Percentiles rank a stretch among this genome's conserved stretches.
Evolutionary conservation across 2,888 invertebrate genomes (phyloP).

Genomic region (Molorchus minor): DNA sequence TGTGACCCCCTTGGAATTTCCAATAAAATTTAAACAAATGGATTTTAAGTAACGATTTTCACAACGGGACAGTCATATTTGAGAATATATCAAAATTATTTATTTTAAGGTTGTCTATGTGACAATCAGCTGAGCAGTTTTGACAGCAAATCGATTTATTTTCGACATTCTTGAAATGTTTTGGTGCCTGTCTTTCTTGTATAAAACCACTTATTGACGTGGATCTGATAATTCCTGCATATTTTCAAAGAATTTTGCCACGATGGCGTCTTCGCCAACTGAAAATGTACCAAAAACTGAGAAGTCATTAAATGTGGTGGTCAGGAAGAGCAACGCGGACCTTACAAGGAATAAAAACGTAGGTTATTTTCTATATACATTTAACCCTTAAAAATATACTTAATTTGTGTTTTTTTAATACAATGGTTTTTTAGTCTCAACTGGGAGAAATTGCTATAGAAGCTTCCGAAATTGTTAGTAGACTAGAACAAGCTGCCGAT

Average conservation of each 20-base stretch:
- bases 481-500: constrained; percentile 61
- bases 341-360: constrained; percentile 41
- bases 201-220: background rate
- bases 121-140: constrained; percentile 17
- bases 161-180: constrained; percentile 2
- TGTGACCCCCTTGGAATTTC: no score
- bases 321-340: constrained; percentile 43
- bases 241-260: constrained; percentile 46
- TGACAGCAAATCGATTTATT: constrained; percentile 20
- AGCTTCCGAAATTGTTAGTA: constrained; percentile 62
- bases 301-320: constrained; percentile 47
- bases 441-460: constrained; percentile 62
- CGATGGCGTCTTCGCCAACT: constrained; percentile 53
- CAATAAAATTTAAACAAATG: no score
- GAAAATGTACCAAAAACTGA: constrained; percentile 42
- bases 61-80: no score
- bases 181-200: background rate
- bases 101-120: background rate
- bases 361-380: constrained; percentile 10
- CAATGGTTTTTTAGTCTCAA: constrained; percentile 55
- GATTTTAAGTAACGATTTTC: no score
- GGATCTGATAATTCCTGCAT: background rate
- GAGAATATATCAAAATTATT: background rate
- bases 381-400: background rate
- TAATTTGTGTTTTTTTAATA: constrained; percentile 28